These are phyloP conservation scores for Cryptus viduatorius DNA, from an alignment of 2,888 invertebrate genomes.

Conservation along the genomic window DNA sequence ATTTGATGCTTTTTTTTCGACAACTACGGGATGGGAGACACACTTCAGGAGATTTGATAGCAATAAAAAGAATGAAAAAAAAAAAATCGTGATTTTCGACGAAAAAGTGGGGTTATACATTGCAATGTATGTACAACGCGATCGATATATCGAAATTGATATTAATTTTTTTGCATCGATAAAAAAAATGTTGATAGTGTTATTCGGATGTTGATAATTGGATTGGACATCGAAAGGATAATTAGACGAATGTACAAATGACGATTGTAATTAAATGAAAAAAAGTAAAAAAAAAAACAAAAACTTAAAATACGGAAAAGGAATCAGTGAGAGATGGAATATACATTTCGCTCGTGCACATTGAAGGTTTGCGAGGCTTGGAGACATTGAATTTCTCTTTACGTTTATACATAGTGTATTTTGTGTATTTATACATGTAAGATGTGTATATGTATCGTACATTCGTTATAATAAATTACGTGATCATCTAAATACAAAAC, in stretches of 20 bases:
- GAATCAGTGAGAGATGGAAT: slow-evolving; percentile 60
- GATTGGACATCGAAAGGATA: background rate
- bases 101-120: background rate
- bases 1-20: slow-evolving; percentile 45
- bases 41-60: slow-evolving; percentile 1
- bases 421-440: slow-evolving; percentile 4
- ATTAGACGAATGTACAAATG: background rate
- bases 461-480: slow-evolving; percentile 6
- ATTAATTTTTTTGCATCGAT: background rate
- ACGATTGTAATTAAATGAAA: background rate
- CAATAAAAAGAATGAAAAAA: background rate
- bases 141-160: background rate
- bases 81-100: slow-evolving; percentile 25
- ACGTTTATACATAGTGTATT: slow-evolving; percentile 21
- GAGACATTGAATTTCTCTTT: slow-evolving; percentile 37
- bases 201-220: background rate
- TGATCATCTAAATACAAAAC: slow-evolving; percentile 30
- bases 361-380: slow-evolving; percentile 62
- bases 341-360: slow-evolving; percentile 69
- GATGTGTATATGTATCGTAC: background rate
- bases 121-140: slow-evolving; percentile 1
- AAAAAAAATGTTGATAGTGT: background rate
- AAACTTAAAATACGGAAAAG: slow-evolving; percentile 40
- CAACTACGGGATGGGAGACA: slow-evolving; percentile 38
- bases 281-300: background rate